Evolutionary conservation across 1,140 invertebrate genomes (phyloP).

Genomic region (Drosophila sulfurigaster): DNA sequence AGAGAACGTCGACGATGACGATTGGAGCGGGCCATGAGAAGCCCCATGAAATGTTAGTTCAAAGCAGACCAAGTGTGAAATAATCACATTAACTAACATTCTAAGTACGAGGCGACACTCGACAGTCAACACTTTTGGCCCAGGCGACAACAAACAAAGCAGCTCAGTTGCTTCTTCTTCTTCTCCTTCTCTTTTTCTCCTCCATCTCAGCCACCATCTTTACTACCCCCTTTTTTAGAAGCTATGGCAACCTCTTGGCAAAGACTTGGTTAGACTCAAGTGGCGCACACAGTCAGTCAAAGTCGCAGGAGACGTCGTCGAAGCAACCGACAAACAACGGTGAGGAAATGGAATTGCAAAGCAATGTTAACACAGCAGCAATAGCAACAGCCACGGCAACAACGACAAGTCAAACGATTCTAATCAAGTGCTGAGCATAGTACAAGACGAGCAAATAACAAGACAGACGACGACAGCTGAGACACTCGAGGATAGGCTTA

Average conservation of each 20-base stretch:
- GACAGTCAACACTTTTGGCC: constrained; percentile 38
- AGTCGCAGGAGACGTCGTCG: constrained; percentile 8
- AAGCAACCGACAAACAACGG: neutral
- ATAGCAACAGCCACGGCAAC: neutral
- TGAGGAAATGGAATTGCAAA: constrained; percentile 14
- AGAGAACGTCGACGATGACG: constrained; percentile 4
- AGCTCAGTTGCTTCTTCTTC: neutral
- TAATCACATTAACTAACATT: constrained; percentile 77
- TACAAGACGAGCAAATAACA: neutral
- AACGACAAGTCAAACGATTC: constrained; percentile 29
- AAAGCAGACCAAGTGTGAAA: constrained; percentile 77
- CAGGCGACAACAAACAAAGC: constrained; percentile 26
- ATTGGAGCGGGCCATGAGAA: constrained; percentile 8
- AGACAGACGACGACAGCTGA: constrained; percentile 7
- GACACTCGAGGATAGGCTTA: constrained; percentile 8
- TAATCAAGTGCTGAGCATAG: constrained; percentile 9
- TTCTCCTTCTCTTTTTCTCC: neutral
- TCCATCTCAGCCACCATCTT: neutral
- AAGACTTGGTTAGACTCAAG: constrained; percentile 11
- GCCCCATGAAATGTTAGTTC: constrained; percentile 65
- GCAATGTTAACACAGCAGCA: constrained; percentile 21
- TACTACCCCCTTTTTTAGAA: neutral
- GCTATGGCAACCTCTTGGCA: neutral
- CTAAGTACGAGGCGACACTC: constrained; percentile 32
- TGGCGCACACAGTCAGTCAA: constrained; percentile 10